Percentiles rank a stretch among this genome's conserved stretches.
Conservation (phyloP, 2,113 vertebrate genomes). For the Callionymus lyra region DNA sequence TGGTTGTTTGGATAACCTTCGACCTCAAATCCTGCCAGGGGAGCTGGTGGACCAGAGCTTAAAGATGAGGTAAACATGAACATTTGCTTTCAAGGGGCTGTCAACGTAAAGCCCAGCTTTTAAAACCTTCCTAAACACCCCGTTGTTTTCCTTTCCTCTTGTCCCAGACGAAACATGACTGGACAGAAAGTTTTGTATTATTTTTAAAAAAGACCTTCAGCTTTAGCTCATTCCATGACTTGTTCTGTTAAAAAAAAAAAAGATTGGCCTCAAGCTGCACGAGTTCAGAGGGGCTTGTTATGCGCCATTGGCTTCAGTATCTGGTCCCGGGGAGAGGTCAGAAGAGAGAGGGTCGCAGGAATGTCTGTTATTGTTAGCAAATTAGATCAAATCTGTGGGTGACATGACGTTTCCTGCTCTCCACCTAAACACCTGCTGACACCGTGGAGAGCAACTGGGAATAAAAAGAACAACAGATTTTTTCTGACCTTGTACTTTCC, state of each 20-base stretch:
- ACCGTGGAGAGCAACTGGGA: constrained; percentile 2
- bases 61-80: constrained; percentile 24
- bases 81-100: constrained; percentile 29
- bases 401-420: constrained; percentile 15
- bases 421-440: constrained; percentile 6
- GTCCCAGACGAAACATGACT: too few species aligned
- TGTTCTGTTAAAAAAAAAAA: constrained; percentile 25
- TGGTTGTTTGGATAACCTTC: constrained; percentile 51
- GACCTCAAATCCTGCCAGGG: constrained; percentile 26
- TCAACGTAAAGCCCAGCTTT: constrained; percentile 12
- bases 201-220: constrained; percentile 9
- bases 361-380: constrained; percentile 47
- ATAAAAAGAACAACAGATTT: too few species aligned
- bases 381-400: constrained; percentile 30
- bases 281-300: constrained; percentile 21
- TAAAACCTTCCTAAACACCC: constrained; percentile 20
- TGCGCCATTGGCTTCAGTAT: constrained; percentile 15
- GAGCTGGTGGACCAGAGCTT: constrained; percentile 26
- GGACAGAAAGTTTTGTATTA: neutral
- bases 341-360: constrained; percentile 36
- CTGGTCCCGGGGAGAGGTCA: constrained; percentile 22
- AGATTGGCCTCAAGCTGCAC: constrained; percentile 28
- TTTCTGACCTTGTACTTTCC: too few species aligned
- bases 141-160: too few species aligned
- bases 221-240: constrained; percentile 12